Conservation (phyloP, 2,113 vertebrate genomes). For the Ammodramus savannarum region DNA sequence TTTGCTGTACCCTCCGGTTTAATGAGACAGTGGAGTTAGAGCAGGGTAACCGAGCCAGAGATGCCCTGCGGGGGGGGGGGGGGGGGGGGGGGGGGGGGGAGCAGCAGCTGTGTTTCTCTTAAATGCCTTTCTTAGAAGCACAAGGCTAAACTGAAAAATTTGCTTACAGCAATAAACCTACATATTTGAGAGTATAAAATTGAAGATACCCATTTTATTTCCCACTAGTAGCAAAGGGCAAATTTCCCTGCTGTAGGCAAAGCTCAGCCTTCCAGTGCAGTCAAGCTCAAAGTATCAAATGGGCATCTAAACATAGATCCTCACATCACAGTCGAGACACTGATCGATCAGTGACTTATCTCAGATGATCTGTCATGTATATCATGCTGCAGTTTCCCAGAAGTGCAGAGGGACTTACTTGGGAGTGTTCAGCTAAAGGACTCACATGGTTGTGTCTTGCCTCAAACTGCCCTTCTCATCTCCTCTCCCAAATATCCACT, state of each 20-base stretch:
- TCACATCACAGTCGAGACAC: neutral
- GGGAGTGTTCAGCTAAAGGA: neutral
- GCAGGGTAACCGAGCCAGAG: neutral
- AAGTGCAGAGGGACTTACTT: neutral
- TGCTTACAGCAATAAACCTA: neutral
- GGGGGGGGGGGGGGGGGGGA: accelerated
- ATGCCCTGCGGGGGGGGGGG: neutral
- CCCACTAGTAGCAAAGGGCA: neutral
- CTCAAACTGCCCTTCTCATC: neutral
- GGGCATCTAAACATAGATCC: neutral
- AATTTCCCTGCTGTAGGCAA: neutral
- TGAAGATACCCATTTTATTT: neutral
- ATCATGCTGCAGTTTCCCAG: neutral
- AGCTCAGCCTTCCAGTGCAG: neutral
- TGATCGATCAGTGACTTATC: neutral
- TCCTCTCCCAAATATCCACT: neutral
- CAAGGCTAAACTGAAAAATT: neutral
- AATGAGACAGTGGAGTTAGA: neutral
- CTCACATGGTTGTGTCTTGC: neutral
- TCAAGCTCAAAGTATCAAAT: neutral
- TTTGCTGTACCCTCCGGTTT: neutral
- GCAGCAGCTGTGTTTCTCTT: neutral
- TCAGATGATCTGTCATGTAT: neutral
- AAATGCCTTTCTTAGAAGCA: neutral
- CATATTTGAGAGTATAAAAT: neutral